Conservation (phyloP, 2,888 invertebrate genomes). For the Polyommatus iphigenia region DNA sequence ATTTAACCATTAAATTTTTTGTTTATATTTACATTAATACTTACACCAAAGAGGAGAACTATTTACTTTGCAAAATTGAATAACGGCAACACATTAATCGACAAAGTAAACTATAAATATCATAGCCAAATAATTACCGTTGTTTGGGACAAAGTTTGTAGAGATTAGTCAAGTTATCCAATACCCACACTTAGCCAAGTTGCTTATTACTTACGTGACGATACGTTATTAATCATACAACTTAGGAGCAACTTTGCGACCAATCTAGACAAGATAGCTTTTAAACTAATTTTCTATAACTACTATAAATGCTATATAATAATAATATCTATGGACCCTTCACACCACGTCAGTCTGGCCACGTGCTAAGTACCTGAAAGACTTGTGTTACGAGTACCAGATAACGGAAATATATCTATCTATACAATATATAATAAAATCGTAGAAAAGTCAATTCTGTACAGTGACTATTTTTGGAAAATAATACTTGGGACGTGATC, state of each 20-base stretch:
- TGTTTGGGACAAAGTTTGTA: constrained; percentile 25
- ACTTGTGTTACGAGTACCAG: too few species aligned
- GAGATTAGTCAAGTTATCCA: constrained; percentile 65
- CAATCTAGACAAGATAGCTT: background rate
- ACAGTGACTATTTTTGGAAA: too few species aligned
- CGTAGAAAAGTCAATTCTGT: too few species aligned
- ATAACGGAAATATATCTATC: too few species aligned
- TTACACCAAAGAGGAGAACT: background rate
- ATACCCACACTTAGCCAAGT: constrained; percentile 55
- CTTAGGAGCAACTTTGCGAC: constrained; percentile 33
- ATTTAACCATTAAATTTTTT: too few species aligned
- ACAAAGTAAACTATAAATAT: constrained; percentile 1
- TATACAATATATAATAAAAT: too few species aligned
- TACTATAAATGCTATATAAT: background rate
- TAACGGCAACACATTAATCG: background rate
- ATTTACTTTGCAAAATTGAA: background rate
- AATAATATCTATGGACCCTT: too few species aligned
- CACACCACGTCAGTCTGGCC: too few species aligned
- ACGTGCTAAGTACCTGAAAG: too few species aligned
- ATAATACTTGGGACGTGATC: too few species aligned
- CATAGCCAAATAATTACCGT: background rate
- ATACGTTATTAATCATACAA: constrained; percentile 50
- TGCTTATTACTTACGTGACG: constrained; percentile 51
- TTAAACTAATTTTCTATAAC: constrained; percentile 16
- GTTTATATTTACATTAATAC: too few species aligned